A percentile compares a stretch with the other conserved stretches of the same genome.
phyloP scores from a whole-genome alignment of 2,797 vertebrate species.

The Setipinna tenuifilis region DNA sequence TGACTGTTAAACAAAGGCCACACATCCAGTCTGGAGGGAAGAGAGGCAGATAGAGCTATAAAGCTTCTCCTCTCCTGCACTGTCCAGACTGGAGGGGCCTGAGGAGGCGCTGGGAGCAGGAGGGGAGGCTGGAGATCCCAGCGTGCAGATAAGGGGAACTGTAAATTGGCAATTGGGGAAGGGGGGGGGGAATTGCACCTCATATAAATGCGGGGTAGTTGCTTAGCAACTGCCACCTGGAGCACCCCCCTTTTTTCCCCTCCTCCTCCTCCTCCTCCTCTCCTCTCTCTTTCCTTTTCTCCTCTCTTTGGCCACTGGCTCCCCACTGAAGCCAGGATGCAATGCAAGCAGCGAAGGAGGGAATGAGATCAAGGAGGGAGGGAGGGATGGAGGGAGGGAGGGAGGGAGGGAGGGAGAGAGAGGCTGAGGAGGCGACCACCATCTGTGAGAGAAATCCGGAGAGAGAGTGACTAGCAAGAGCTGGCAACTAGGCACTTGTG shows the following conservation, averaged over 20 bases:
- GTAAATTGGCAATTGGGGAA: constrained; percentile 29
- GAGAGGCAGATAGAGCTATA: constrained; percentile 9
- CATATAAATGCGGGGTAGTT: constrained; percentile 32
- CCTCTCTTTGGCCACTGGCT: constrained; percentile 6
- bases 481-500: background rate
- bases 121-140: background rate
- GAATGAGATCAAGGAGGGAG: constrained; percentile 22
- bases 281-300: background rate
- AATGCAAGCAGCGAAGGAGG: background rate
- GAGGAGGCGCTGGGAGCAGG: constrained; percentile 23
- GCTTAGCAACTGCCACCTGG: constrained; percentile 45
- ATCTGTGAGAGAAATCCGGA: constrained; percentile 39
- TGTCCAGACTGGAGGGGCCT: constrained; percentile 32
- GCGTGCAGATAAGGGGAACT: constrained; percentile 27
- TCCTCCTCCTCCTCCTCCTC: too few species aligned
- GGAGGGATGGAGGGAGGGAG: background rate
- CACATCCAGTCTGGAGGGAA: constrained; percentile 20
- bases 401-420: background rate
- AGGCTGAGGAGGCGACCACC: constrained; percentile 36
- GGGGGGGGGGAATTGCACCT: background rate
- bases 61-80: constrained; percentile 36
- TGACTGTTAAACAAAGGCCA: background rate
- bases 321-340: background rate
- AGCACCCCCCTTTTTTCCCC: background rate
- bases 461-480: constrained; percentile 24